A percentile compares a stretch with the other conserved stretches of the same genome.
Evolutionary conservation across 2,888 invertebrate species (phyloP).

Genomic region (Drosophila emarginata): DNA sequence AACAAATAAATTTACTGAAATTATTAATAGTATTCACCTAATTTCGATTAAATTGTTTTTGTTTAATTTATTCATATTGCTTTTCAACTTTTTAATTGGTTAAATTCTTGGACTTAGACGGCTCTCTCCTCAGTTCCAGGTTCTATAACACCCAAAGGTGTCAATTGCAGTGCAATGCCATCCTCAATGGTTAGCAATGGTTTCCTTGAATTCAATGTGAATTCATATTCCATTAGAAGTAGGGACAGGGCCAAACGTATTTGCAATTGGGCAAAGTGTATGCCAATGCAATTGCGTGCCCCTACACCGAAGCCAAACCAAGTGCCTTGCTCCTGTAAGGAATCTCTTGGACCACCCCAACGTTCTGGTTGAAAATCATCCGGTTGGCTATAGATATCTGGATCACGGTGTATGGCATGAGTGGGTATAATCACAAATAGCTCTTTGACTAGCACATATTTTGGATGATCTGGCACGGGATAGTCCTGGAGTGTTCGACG

Average conservation of each 20-base stretch:
- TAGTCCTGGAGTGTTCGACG: slow-evolving; percentile 82
- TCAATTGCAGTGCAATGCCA: slow-evolving; percentile 69
- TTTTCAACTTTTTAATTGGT: slow-evolving; percentile 35
- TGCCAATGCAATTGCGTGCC: slow-evolving; percentile 82
- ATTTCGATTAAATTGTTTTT: slow-evolving; percentile 10
- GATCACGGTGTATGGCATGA: slow-evolving; percentile 85
- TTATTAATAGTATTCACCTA: neutral
- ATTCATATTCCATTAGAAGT: slow-evolving; percentile 71
- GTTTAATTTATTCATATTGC: slow-evolving; percentile 24
- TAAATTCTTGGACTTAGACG: slow-evolving; percentile 48
- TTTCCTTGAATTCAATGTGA: slow-evolving; percentile 66
- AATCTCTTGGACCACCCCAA: slow-evolving; percentile 84
- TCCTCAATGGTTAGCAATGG: slow-evolving; percentile 65
- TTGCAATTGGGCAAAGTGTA: slow-evolving; percentile 79
- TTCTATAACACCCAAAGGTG: slow-evolving; percentile 65
- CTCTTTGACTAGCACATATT: slow-evolving; percentile 69
- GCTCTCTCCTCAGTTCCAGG: slow-evolving; percentile 63
- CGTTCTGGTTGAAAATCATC: slow-evolving; percentile 86
- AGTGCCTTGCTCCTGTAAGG: slow-evolving; percentile 79
- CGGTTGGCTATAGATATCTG: slow-evolving; percentile 85
- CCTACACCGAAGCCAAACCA: slow-evolving; percentile 83
- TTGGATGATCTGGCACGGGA: slow-evolving; percentile 81
- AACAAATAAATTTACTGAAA: slow-evolving; percentile 16
- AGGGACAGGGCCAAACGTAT: slow-evolving; percentile 70
- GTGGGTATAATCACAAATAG: slow-evolving; percentile 83